A percentile compares a stretch with the other conserved stretches of the same genome.
Conservation (phyloP, 2,113 vertebrate genomes). For the Choloepus hoffmanni region DNA sequence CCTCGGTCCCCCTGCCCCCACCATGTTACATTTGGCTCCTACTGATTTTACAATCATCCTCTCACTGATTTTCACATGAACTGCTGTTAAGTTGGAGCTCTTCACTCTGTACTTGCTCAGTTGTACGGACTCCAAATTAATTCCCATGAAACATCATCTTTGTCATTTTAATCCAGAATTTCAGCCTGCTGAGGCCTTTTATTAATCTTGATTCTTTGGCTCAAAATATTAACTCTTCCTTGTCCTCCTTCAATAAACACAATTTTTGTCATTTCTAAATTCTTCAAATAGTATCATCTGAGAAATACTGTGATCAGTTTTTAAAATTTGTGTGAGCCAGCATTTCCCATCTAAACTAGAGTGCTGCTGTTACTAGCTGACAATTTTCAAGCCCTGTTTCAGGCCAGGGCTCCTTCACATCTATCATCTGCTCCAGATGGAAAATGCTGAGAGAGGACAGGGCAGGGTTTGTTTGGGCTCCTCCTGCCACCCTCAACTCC, state of each 20-base stretch:
- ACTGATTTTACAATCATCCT: neutral
- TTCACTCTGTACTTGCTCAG: neutral
- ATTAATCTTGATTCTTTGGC: neutral
- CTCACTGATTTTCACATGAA: neutral
- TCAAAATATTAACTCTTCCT: constrained; percentile 39
- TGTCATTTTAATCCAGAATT: constrained; percentile 23
- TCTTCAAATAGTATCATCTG: neutral
- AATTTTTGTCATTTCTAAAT: neutral
- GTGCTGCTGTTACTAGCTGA: neutral
- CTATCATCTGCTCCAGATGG: neutral
- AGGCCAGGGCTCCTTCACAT: too few species aligned
- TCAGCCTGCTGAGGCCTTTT: neutral
- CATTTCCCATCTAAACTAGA: neutral
- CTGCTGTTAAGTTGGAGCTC: neutral
- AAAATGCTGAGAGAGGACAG: neutral
- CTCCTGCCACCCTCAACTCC: neutral
- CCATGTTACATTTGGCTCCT: neutral
- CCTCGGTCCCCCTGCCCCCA: rapidly evolving
- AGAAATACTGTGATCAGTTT: neutral
- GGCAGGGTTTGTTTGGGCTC: neutral
- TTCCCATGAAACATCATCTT: neutral
- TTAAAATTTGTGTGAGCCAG: neutral
- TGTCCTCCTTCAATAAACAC: neutral
- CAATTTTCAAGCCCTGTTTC: too few species aligned
- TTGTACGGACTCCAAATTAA: neutral